Conservation (phyloP, 2,797 vertebrate species). For the Etheostoma nigrum region DNA sequence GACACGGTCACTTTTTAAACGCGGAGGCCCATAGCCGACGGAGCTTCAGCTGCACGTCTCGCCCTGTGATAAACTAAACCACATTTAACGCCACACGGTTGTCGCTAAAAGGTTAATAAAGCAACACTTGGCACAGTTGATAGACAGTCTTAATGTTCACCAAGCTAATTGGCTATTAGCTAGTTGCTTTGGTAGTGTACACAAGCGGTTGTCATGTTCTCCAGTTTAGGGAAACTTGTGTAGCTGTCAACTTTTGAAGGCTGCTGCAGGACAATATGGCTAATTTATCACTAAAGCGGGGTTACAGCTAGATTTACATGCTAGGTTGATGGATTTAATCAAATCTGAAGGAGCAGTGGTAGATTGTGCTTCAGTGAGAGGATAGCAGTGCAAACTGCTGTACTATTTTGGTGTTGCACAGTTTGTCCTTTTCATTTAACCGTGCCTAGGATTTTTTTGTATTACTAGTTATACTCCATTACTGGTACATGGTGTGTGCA, state of each 20-base stretch:
- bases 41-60: not conserved
- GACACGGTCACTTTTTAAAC: slow-evolving; percentile 53
- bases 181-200: slow-evolving; percentile 45
- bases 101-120: slow-evolving; percentile 43
- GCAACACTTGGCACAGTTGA: slow-evolving; percentile 56
- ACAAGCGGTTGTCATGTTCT: slow-evolving; percentile 46
- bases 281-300: slow-evolving; percentile 38
- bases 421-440: not conserved
- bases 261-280: slow-evolving; percentile 47
- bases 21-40: slow-evolving; percentile 18
- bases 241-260: slow-evolving; percentile 57
- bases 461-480: not conserved
- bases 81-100: not conserved
- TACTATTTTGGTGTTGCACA: not conserved
- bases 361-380: not conserved
- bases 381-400: not conserved
- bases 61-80: not conserved
- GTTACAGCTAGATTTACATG: slow-evolving; percentile 39
- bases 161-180: slow-evolving; percentile 66
- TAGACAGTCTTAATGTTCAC: slow-evolving; percentile 50
- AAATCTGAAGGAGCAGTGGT: slow-evolving; percentile 1
- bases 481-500: slow-evolving; percentile 29
- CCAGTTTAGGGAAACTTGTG: slow-evolving; percentile 19
- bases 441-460: not conserved
- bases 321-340: slow-evolving; percentile 38